phyloP scores from a whole-genome alignment of 2,888 invertebrate species.

The Marronus borbonicus region DNA sequence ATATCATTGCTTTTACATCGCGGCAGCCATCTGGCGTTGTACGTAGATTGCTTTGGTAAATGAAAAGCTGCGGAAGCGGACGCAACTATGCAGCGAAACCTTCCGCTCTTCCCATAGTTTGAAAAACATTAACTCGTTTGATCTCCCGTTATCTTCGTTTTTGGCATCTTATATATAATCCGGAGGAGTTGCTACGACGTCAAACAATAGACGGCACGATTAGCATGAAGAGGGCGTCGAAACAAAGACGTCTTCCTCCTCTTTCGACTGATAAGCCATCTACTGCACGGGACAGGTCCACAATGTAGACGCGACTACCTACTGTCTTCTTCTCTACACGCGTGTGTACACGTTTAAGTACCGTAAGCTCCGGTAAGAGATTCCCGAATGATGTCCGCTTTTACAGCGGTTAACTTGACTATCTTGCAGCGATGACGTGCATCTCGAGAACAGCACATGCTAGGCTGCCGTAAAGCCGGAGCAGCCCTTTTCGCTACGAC shows the following conservation, averaged over 20 bases:
- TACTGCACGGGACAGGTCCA: slow-evolving; percentile 68
- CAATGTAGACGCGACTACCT: slow-evolving; percentile 63
- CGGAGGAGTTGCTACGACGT: not conserved
- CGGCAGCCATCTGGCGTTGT: not conserved
- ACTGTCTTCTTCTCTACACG: too few relatives aligned
- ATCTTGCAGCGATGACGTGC: not conserved
- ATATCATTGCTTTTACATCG: slow-evolving; percentile 16
- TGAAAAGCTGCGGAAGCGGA: too few relatives aligned
- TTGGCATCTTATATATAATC: slow-evolving; percentile 2
- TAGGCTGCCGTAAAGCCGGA: slow-evolving; percentile 44
- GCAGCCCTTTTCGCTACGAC: slow-evolving; percentile 50
- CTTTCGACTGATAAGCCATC: slow-evolving; percentile 61
- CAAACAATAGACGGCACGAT: slow-evolving; percentile 67
- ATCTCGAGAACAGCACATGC: not conserved
- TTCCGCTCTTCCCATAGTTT: slow-evolving; percentile 12
- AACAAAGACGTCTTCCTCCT: slow-evolving; percentile 65
- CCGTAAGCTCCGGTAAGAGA: slow-evolving; percentile 54
- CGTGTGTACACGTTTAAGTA: slow-evolving; percentile 60
- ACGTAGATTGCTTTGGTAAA: too few relatives aligned
- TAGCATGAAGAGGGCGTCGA: slow-evolving; percentile 67
- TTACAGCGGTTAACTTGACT: slow-evolving; percentile 26
- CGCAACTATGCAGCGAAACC: not conserved
- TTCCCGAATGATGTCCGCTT: slow-evolving; percentile 1
- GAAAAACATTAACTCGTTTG: slow-evolving; percentile 51
- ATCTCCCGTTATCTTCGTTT: slow-evolving; percentile 58